Evolutionary conservation across 2,888 invertebrate species (phyloP).

Genomic region (Dicranocentrus wangi): DNA sequence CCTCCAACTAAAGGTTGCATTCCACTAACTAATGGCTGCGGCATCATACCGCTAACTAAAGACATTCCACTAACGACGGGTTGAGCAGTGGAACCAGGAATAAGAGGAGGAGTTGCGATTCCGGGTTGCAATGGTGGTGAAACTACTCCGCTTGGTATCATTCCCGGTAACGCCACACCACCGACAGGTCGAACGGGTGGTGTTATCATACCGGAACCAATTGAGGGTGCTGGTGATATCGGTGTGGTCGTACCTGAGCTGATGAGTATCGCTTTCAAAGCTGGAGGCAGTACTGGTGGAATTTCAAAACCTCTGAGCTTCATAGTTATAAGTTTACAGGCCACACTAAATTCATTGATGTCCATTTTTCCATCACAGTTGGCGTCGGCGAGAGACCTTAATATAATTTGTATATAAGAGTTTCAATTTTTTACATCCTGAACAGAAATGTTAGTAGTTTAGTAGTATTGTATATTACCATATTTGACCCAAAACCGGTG

Average conservation of each 20-base stretch:
- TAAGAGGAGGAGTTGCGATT: conserved; percentile 28
- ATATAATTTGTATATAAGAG: no score
- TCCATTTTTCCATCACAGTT: conserved; percentile 98
- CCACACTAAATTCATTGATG: conserved; percentile 96
- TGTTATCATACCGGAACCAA: conserved; percentile 61
- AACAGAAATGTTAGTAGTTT: no score
- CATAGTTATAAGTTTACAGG: conserved; percentile 95
- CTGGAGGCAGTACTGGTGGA: conserved; percentile 87
- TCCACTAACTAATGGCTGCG: conserved; percentile 33
- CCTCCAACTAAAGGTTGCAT: conserved; percentile 37
- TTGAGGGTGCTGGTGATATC: conserved; percentile 63
- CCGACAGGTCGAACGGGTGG: conserved; percentile 59
- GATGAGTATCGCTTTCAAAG: conserved; percentile 75
- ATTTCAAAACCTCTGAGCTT: conserved; percentile 94
- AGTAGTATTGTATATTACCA: no score
- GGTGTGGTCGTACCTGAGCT: conserved; percentile 70
- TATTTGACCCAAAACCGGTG: conserved; percentile 91
- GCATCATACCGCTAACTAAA: conserved; percentile 24
- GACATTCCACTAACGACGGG: conserved; percentile 38
- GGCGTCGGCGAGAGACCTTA: conserved; percentile 85
- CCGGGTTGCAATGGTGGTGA: conserved; percentile 66
- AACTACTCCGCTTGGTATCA: conserved; percentile 48
- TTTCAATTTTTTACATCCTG: no score
- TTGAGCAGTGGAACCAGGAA: conserved; percentile 53
- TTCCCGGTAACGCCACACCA: conserved; percentile 68